These are phyloP conservation scores for Tachycineta bicolor DNA, from an alignment of 2,113 vertebrate species.

Conservation along the genomic window DNA sequence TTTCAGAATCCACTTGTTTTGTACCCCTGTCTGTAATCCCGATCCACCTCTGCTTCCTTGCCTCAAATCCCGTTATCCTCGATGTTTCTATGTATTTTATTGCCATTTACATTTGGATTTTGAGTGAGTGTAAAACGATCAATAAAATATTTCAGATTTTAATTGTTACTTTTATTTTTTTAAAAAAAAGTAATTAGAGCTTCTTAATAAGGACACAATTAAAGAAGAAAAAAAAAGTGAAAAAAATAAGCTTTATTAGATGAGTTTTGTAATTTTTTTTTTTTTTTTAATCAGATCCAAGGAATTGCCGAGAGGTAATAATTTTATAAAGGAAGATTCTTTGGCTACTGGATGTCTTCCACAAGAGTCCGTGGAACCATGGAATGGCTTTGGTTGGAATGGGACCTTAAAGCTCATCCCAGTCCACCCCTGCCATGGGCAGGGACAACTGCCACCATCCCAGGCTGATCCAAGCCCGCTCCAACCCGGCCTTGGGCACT, in stretches of 20 bases:
- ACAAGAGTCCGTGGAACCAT: neutral
- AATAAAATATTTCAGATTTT: neutral
- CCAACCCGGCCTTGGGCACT: rapidly evolving
- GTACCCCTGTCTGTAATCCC: neutral
- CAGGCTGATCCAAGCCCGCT: rapidly evolving
- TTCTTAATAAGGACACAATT: neutral
- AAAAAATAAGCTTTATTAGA: neutral
- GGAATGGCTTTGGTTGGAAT: no score
- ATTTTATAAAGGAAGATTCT: rapidly evolving
- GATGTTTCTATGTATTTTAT: neutral
- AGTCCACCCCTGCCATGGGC: neutral
- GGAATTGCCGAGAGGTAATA: neutral
- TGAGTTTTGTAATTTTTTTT: neutral
- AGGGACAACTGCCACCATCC: rapidly evolving
- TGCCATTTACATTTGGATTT: neutral
- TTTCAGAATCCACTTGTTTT: neutral
- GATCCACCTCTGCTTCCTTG: neutral
- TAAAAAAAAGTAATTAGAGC: neutral
- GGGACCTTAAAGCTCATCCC: neutral
- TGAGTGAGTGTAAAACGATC: rapidly evolving
- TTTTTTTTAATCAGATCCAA: neutral
- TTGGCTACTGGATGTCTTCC: neutral
- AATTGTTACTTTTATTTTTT: neutral
- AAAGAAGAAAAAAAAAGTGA: neutral
- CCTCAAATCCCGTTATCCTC: neutral